Evolutionary conservation across 1,140 invertebrate species (phyloP).

Genomic region (Drosophila sproati): DNA sequence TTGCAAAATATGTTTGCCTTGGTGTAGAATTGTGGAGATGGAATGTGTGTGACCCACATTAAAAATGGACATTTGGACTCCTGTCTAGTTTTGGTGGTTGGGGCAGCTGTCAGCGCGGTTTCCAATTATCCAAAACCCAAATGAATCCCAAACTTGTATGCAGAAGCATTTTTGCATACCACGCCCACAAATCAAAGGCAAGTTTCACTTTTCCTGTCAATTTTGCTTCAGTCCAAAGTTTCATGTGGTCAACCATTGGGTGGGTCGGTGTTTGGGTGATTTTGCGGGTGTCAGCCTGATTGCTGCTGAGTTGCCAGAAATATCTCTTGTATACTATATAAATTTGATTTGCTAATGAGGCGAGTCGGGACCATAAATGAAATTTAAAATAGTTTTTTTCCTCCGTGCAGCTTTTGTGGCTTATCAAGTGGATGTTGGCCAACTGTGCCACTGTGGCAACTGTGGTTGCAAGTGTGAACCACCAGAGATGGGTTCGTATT

Average conservation of each 20-base stretch:
- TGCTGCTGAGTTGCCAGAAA: slow-evolving; percentile 21
- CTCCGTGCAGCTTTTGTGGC: not conserved
- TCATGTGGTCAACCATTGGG: slow-evolving; percentile 60
- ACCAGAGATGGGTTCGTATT: slow-evolving; percentile 57
- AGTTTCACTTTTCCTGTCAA: slow-evolving; percentile 59
- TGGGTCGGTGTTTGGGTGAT: slow-evolving; percentile 10
- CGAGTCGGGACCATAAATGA: slow-evolving; percentile 54
- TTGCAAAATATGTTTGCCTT: slow-evolving; percentile 22
- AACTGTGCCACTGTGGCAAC: slow-evolving; percentile 1
- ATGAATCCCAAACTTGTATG: slow-evolving; percentile 38
- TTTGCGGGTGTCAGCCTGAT: not conserved
- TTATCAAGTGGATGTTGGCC: too few species aligned
- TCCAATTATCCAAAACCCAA: slow-evolving; percentile 48
- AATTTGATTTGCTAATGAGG: slow-evolving; percentile 79
- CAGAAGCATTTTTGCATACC: slow-evolving; percentile 29
- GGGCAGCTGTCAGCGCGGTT: slow-evolving; percentile 47
- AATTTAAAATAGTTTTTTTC: slow-evolving; percentile 74
- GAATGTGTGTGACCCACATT: slow-evolving; percentile 11
- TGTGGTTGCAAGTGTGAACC: slow-evolving; percentile 57
- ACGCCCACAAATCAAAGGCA: slow-evolving; percentile 50
- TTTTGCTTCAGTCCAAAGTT: slow-evolving; percentile 51
- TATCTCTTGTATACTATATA: slow-evolving; percentile 47
- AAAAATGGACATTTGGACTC: slow-evolving; percentile 26
- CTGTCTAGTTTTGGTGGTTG: slow-evolving; percentile 5
- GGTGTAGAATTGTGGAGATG: not conserved